These are phyloP conservation scores for Amblyraja radiata DNA, from an alignment of 2,797 vertebrate species.

Conservation along the genomic window DNA sequence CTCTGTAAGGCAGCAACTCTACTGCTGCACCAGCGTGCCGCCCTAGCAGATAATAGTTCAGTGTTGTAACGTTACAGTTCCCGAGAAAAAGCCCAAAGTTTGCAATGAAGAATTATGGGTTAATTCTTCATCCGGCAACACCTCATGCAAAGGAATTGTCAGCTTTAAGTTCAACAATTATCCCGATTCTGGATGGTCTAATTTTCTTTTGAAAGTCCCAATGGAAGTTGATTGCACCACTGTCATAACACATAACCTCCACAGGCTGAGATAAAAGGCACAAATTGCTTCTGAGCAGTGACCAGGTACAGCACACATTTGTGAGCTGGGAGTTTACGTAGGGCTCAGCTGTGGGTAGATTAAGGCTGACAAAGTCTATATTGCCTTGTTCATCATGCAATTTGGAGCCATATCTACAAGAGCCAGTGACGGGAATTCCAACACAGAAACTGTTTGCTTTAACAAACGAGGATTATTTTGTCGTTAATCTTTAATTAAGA, in stretches of 20 bases:
- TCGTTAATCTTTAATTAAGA: neutral
- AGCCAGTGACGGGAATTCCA: neutral
- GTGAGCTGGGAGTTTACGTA: neutral
- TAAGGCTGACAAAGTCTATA: neutral
- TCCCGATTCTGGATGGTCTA: too few relatives aligned
- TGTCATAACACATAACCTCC: neutral
- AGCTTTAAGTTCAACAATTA: too few relatives aligned
- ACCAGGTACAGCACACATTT: neutral
- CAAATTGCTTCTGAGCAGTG: neutral
- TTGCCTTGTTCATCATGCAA: neutral
- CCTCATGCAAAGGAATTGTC: too few relatives aligned
- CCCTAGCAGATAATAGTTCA: too few relatives aligned
- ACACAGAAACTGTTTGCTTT: neutral
- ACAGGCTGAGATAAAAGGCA: neutral
- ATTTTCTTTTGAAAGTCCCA: neutral
- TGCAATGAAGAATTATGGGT: too few relatives aligned
- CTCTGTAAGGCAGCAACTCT: too few relatives aligned
- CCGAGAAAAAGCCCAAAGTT: too few relatives aligned
- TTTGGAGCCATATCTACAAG: neutral
- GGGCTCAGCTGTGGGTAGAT: neutral
- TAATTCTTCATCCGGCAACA: too few relatives aligned
- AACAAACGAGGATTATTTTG: neutral
- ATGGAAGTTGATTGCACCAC: neutral
- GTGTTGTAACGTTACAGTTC: too few relatives aligned
- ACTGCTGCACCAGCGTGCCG: too few relatives aligned